phyloP scores from a whole-genome alignment of 2,797 vertebrate species.

The Pelochelys cantorii region DNA sequence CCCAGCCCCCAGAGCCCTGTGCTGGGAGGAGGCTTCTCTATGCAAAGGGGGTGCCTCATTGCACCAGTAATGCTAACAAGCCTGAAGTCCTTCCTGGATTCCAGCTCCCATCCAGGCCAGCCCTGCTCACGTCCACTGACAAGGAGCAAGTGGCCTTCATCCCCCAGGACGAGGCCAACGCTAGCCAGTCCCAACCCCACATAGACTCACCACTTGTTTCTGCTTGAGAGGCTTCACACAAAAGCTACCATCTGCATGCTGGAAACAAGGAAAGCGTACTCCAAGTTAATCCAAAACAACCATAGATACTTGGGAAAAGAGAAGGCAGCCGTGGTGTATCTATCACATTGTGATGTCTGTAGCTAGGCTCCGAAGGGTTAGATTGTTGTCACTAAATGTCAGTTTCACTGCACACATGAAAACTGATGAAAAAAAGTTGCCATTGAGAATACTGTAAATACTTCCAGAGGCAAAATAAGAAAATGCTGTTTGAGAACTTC shows the following conservation, averaged over 20 bases:
- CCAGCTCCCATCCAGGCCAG: not conserved
- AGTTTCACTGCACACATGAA: not conserved
- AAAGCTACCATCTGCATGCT: constrained; percentile 96
- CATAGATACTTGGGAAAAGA: rapidly evolving
- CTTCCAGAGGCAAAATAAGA: not conserved
- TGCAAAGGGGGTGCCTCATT: not conserved
- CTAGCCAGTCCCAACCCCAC: not conserved
- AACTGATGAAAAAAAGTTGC: not conserved
- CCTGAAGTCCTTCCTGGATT: not conserved
- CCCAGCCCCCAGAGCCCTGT: not conserved
- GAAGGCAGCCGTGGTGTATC: not conserved
- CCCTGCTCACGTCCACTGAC: not conserved
- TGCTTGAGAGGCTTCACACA: constrained; percentile 98
- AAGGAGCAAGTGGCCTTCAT: not conserved
- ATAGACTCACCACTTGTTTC: constrained; percentile 94
- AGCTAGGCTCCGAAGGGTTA: not conserved
- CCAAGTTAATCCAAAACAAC: not conserved
- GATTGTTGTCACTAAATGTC: not conserved
- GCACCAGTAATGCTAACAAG: not conserved
- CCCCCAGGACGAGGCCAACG: not conserved
- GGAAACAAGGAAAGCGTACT: constrained; percentile 24
- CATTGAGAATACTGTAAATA: not conserved
- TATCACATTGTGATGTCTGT: not conserved
- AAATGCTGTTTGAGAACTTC: not conserved
- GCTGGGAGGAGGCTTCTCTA: not conserved